Evolutionary conservation across 2,888 invertebrate species (phyloP), one percentile per base, ranked within the genome.

Genomic region (Ophion ellenae): DNA sequence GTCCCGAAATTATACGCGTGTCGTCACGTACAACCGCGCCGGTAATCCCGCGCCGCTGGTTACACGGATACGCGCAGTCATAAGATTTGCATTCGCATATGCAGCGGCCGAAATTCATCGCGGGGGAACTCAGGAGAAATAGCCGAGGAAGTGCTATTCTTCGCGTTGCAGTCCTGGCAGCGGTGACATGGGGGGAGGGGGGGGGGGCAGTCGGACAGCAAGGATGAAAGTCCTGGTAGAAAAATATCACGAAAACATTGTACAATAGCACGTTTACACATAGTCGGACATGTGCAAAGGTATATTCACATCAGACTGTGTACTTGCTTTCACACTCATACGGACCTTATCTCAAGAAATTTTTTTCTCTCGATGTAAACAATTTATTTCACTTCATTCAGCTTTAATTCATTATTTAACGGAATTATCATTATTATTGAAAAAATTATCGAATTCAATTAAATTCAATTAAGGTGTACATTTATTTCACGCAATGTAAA

Each of bases 1-100:
- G 40, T 61, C 45, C 17, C 40, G 63, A 81, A 81, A 84, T 84
- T 81, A 81, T 81, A 77, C 71, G 73, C 81, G 63, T 73, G 84
- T 84, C 81, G 67, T 76, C 84, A 78, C 77, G 84, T 84, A 69
- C 53, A 53, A 74, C 53, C 40, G 61, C 32, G 14, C 24, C 66
- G 32, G 59, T 66, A 53, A 59, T 70, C 70, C 61, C 70, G 24
- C 45, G 57, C 28, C 53, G 63, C 24, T 11, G 28, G 24, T 45
- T 28, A 24, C 2, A 61, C 74, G 53, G 57, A 36, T 66, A 66
- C 53, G 47, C 28, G 53, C 70, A 70, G 53, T 17, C 71, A 32
- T 47, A 24, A 63, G 24, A 53, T 75, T n/a, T 47, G 28, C 11
- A 74, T 57, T 36, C 40, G 59, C 36, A 40, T 67, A 36, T 20